Evolutionary conservation across 2,797 vertebrate genomes (phyloP), one percentile per base, ranked within the genome.

Genomic region (Danio aesculapii): DNA sequence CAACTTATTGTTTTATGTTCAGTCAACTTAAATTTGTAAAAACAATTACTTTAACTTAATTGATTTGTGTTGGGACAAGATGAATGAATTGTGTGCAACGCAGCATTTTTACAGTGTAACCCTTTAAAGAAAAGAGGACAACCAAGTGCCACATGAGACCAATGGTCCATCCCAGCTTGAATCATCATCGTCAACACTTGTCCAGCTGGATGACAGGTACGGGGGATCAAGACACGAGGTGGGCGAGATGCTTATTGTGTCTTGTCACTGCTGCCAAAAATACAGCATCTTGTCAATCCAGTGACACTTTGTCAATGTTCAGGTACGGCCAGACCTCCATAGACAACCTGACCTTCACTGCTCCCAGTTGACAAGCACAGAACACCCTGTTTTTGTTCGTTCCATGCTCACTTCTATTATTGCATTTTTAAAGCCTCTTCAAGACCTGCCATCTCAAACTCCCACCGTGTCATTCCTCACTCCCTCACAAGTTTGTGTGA

Each of bases 341-440:
- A 46, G 12, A 39, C 16, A 55, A 17, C 16, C 49, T 30, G 66
- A 70, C 67, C 52, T 71, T 69, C 10, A 57, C n/a, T 53, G 55
- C 6, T 55, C 6, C 39, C 4, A 1, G 10, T 39, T 71, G 52
- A 71, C 12, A 70, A 44, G n/a, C 6, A 71, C 7, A 57, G 10
- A 44, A 19, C 0, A 1, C 6, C 14, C 0, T 4, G 55, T 57
- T 71, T 44, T 14, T 43, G 2, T 69, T 69, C 47, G 9, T 11
- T 11, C 44, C 19, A 6, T 14, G 7, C 61, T 43, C 30, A 30
- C 66, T 21, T 21, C 4, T 47, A 19, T 67, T 16, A 49, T 16
- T 30, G 66, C 17, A 3, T 9, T 8, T 67, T 67, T 67, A 67
- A 47, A 67, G 21, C 13, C 8, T 69, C 9, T 16, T 19, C 50